Conservation (phyloP, 2,888 invertebrate genomes). For the Lordiphosa andalusiaca region DNA sequence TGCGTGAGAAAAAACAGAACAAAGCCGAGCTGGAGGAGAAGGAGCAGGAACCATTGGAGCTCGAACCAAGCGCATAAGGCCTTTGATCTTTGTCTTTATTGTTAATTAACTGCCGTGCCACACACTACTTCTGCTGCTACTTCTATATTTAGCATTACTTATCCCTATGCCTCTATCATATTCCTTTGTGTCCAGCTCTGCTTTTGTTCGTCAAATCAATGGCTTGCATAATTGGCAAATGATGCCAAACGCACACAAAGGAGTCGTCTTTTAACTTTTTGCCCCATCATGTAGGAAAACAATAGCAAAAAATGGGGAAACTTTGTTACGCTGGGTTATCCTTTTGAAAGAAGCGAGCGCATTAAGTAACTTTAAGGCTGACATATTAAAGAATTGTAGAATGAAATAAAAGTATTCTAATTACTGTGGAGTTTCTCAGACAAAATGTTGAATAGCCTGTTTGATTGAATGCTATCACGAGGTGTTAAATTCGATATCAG, state of each 20-base stretch:
- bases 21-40: neutral
- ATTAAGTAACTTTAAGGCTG: neutral
- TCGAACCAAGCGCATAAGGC: neutral
- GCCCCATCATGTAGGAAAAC: too few species aligned
- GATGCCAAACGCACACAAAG: slow-evolving; percentile 14
- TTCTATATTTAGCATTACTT: slow-evolving; percentile 22
- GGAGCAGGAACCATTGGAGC: neutral
- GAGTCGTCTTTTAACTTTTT: slow-evolving; percentile 3
- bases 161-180: slow-evolving; percentile 10
- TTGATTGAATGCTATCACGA: too few species aligned
- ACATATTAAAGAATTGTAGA: neutral
- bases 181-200: slow-evolving; percentile 17
- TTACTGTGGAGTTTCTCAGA: too few species aligned
- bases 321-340: slow-evolving; percentile 6
- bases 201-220: slow-evolving; percentile 24
- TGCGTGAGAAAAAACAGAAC: neutral
- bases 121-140: neutral
- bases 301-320: slow-evolving; percentile 10
- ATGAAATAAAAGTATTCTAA: too few species aligned
- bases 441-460: too few species aligned
- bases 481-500: too few species aligned
- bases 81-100: slow-evolving; percentile 9
- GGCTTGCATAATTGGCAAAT: slow-evolving; percentile 32
- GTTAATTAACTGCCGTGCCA: slow-evolving; percentile 36
- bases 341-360: slow-evolving; percentile 5